These are phyloP conservation scores for Trichomalopsis sarcophagae DNA, from an alignment of 1,140 invertebrate genomes.

Conservation along the genomic window DNA sequence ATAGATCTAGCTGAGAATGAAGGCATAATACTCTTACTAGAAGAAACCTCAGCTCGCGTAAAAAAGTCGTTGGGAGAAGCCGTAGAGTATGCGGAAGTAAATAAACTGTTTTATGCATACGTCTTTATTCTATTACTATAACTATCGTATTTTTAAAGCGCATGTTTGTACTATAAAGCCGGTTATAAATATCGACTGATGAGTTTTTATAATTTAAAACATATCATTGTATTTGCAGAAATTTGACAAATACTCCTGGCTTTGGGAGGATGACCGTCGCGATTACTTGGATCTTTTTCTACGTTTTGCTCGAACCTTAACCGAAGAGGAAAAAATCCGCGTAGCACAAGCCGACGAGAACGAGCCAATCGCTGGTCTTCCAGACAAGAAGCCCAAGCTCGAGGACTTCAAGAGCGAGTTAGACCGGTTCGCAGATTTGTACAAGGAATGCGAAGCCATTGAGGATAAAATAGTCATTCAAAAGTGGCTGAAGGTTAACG, in stretches of 20 bases:
- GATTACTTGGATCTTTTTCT: conserved; percentile 81
- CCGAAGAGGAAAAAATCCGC: conserved; percentile 75
- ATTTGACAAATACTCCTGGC: conserved; percentile 74
- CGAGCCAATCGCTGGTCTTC: conserved; percentile 63
- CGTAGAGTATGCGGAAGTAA: conserved; percentile 49
- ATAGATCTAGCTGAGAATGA: conserved; percentile 64
- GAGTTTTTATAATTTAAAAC: neutral
- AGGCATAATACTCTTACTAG: conserved; percentile 66
- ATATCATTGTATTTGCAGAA: conserved; percentile 51
- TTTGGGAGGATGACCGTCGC: conserved; percentile 81
- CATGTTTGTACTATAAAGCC: too few relatives aligned
- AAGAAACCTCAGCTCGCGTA: conserved; percentile 67
- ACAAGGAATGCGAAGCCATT: conserved; percentile 75
- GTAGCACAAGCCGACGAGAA: conserved; percentile 68
- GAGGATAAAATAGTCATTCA: conserved; percentile 76
- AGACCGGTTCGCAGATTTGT: conserved; percentile 78
- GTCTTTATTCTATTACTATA: too few relatives aligned
- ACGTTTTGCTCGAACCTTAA: conserved; percentile 79
- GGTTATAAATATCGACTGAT: too few relatives aligned
- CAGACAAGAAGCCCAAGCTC: conserved; percentile 75
- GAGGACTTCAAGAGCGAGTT: conserved; percentile 79
- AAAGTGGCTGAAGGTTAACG: conserved; percentile 83
- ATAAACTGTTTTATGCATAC: too few relatives aligned
- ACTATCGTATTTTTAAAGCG: too few relatives aligned
- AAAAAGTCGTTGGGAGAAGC: conserved; percentile 62